Percentiles rank a stretch among this genome's conserved stretches.
Conservation (phyloP, 2,113 vertebrate species). For the Sakesphorus luctuosus region DNA sequence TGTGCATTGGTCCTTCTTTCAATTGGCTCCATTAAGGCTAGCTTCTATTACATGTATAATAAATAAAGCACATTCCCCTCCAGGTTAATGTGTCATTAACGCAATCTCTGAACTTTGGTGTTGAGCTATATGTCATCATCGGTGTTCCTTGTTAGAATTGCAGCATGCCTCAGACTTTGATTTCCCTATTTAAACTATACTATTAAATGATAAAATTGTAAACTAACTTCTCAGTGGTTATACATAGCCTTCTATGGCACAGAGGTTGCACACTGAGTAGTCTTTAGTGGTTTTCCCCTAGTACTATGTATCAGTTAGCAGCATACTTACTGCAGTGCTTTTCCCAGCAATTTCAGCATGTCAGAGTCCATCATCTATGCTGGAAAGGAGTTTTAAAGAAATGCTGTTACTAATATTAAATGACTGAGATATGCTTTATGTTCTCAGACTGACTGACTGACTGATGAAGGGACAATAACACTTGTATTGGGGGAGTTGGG, state of each 20-base stretch:
- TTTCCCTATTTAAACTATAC: neutral
- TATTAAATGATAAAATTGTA: neutral
- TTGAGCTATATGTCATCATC: neutral
- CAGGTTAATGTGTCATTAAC: neutral
- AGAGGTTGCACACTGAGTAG: neutral
- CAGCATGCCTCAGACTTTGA: neutral
- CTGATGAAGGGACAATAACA: slow-evolving; percentile 17
- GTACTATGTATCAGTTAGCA: neutral
- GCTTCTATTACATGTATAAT: neutral
- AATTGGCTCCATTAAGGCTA: neutral
- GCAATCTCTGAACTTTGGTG: neutral
- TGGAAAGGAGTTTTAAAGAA: neutral
- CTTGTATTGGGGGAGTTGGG: neutral
- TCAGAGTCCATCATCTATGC: neutral
- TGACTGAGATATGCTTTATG: neutral
- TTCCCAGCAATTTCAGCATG: neutral
- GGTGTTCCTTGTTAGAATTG: neutral
- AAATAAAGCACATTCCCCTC: neutral
- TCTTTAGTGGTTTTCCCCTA: neutral
- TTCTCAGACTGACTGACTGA: neutral
- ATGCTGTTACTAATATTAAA: slow-evolving; percentile 20
- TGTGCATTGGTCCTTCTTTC: neutral
- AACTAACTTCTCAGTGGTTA: neutral
- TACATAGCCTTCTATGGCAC: neutral
- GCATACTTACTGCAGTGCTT: neutral